Conservation (phyloP, 2,797 vertebrate genomes). For the Momotus momota region DNA sequence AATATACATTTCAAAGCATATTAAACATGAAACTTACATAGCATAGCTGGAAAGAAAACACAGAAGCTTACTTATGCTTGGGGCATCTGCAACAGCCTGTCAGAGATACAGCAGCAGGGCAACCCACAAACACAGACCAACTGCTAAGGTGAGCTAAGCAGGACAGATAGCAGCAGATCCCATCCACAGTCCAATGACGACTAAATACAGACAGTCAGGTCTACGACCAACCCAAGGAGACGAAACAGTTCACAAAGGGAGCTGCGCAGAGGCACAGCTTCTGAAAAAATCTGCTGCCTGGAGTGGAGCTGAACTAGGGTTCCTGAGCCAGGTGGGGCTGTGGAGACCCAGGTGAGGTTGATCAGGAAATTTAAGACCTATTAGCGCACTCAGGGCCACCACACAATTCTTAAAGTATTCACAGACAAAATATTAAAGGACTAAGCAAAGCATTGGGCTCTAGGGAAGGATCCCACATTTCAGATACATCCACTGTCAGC, state of each 20-base stretch:
- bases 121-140: background rate
- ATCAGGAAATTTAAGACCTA: background rate
- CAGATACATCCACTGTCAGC: accelerated
- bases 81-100: too few relatives aligned
- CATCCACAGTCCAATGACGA: accelerated
- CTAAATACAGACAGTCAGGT: accelerated
- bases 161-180: accelerated
- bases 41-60: background rate
- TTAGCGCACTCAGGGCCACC: background rate
- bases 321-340: background rate
- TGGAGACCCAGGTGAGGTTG: background rate
- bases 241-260: accelerated
- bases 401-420: background rate
- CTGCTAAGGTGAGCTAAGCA: background rate
- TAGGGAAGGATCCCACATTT: background rate
- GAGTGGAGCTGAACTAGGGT: background rate
- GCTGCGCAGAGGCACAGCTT: accelerated
- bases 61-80: background rate
- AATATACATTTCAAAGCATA: accelerated
- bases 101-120: background rate
- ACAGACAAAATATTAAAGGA: background rate
- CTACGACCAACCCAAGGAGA: accelerated
- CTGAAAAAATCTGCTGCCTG: accelerated
- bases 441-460: background rate
- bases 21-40: accelerated